Percentiles rank a stretch among this genome's conserved stretches.
Evolutionary conservation across 2,113 vertebrate genomes (phyloP).

Genomic region (Tor tambroides): DNA sequence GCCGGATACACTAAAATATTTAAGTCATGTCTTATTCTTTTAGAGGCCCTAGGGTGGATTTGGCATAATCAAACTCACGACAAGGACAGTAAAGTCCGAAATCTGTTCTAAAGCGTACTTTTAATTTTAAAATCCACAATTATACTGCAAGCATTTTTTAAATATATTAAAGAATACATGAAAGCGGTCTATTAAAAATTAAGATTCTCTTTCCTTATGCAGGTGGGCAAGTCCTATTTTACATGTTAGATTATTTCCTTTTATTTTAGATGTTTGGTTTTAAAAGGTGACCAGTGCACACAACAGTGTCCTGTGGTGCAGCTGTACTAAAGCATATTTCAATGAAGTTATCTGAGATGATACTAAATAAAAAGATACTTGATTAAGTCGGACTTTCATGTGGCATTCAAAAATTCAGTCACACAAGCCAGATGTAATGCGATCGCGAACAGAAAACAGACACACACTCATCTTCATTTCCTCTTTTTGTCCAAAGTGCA

Average conservation of each 20-base stretch:
- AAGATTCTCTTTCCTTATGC: conserved; percentile 61
- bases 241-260: conserved; percentile 16
- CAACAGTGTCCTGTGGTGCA: not conserved
- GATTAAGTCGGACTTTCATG: conserved; percentile 5
- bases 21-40: conserved; percentile 75
- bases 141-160: conserved; percentile 64
- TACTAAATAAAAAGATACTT: conserved; percentile 27
- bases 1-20: conserved; percentile 79
- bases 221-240: conserved; percentile 39
- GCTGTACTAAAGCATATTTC: not conserved
- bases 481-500: conserved; percentile 29
- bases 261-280: conserved; percentile 5
- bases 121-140: conserved; percentile 67
- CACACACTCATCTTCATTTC: conserved; percentile 28
- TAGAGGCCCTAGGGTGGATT: conserved; percentile 67
- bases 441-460: conserved; percentile 36
- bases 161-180: conserved; percentile 67
- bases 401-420: not conserved
- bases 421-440: conserved; percentile 6
- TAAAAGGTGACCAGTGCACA: not conserved
- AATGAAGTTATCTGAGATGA: not conserved
- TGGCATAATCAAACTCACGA: conserved; percentile 64
- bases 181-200: conserved; percentile 64
- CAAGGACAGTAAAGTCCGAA: conserved; percentile 60
- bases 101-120: conserved; percentile 67